A percentile compares a stretch with the other conserved stretches of the same genome.
phyloP scores from a whole-genome alignment of 2,113 vertebrate genomes.

The Ptilorrhoa leucosticta region DNA sequence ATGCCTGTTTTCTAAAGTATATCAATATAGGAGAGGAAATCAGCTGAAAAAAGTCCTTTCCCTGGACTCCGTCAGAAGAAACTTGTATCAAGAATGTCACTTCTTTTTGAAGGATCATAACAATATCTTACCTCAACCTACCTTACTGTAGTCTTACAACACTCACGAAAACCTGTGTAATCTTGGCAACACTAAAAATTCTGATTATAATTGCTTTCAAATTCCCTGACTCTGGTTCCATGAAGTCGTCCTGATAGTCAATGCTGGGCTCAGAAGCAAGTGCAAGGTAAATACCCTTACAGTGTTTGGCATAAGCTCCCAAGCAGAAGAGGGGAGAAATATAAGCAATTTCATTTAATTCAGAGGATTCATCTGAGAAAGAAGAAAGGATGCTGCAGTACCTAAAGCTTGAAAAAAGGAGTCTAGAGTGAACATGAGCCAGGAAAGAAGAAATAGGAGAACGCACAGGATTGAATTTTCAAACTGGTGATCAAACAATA shows the following conservation, averaged over 20 bases:
- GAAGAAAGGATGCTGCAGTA: not conserved
- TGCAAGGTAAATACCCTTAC: not conserved
- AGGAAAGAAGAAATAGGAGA: not conserved
- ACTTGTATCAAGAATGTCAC: not conserved
- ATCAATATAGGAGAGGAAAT: not conserved
- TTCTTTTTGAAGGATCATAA: not conserved
- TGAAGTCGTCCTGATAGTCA: not conserved
- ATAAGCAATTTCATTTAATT: not conserved
- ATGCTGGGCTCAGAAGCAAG: not conserved
- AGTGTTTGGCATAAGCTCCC: not conserved
- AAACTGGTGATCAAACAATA: not conserved
- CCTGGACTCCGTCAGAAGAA: not conserved
- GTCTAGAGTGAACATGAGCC: not conserved
- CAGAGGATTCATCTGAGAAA: not conserved
- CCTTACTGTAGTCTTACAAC: not conserved
- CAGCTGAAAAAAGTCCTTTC: not conserved
- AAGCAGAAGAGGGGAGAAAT: not conserved
- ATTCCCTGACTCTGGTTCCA: not conserved
- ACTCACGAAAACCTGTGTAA: not conserved
- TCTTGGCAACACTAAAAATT: not conserved
- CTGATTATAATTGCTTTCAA: not conserved
- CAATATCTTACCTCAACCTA: not conserved
- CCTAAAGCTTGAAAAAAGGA: not conserved
- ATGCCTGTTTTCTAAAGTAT: not conserved
- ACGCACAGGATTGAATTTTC: not conserved